Base-by-base conservation (phyloP, 2,113 vertebrate species). In the Hippopotamus amphibius region DNA sequence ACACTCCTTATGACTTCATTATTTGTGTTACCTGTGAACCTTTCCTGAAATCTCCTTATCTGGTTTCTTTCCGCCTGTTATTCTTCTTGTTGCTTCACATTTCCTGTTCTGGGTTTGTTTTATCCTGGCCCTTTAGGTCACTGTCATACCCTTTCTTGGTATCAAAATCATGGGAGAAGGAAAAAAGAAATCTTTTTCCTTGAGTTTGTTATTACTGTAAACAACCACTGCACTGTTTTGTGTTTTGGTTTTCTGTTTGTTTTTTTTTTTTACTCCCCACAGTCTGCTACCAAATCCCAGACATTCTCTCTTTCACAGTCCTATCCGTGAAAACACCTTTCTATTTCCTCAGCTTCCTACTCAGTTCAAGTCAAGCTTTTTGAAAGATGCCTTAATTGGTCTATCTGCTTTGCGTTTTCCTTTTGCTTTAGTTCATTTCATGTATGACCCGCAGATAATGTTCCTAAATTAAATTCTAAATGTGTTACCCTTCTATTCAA, bases 201-300 rank as follows among this genome's bases (percentile, higher is more conserved):
- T 43, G 53, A 90, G 19, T 84, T 93, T 50, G 28, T 93, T 61
- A 50, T 90, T 95, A 80, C n/a, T 80, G 17, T 48, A 50, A 68
- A 71, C 5, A 37, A 26, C 63, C 24, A 43, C 7, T 59, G 8
- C 2, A 33, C 19, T 37, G 37, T 37, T 65, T 68, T 5, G 3
- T 57, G 16, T 86, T 88, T 21, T 77, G 21, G 8, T 30, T 82
- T 30, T 24, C 3, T 43, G 30, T 65, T 63, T 65, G 3, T 33
- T 33, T 66, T 46, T 46, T 11, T 68, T 65, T 22, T 59, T 74
- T 33, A 21, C 7, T 22, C 1, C 28, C 46, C 8, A 48, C 5
- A 43, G 48, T 9, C 74, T 68, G 3, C 26, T 76, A 12, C n/a
- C 11, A 17, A 72, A 77, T 55, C 22, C 7, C 12, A 82, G 43